A percentile compares a stretch with the other conserved stretches of the same genome.
phyloP scores from a whole-genome alignment of 2,888 invertebrate genomes.

The Pseudococcus jackbeardsleyi region DNA sequence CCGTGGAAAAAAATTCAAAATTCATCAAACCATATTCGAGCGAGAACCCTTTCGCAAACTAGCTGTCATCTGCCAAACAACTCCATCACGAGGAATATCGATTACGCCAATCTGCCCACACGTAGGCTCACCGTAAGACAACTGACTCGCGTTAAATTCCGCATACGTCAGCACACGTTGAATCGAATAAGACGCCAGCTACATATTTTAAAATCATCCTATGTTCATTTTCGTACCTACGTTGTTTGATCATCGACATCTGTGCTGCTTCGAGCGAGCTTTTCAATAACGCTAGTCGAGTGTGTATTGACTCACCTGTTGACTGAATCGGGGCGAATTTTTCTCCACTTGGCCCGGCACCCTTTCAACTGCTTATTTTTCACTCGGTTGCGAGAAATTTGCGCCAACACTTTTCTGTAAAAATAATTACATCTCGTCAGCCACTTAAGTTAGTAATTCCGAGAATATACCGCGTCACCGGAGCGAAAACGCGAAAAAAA shows the following conservation, averaged over 20 bases:
- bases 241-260: neutral
- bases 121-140: neutral
- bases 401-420: neutral
- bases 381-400: neutral
- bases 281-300: slow-evolving; percentile 14
- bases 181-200: neutral
- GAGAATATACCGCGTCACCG: neutral
- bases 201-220: slow-evolving; percentile 21
- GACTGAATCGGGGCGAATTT: neutral
- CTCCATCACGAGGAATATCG: slow-evolving; percentile 21
- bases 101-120: neutral
- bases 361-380: neutral
- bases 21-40: neutral
- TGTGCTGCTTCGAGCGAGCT: neutral
- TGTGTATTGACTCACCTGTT: slow-evolving; percentile 53
- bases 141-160: neutral
- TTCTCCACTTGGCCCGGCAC: neutral
- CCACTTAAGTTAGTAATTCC: neutral
- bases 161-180: neutral
- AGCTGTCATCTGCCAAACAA: slow-evolving; percentile 5
- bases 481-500: neutral
- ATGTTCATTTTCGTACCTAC: neutral
- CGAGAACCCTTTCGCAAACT: neutral
- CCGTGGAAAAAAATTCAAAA: neutral
- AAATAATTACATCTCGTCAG: slow-evolving; percentile 31